Percentiles rank a stretch among this genome's conserved stretches.
Conservation (phyloP, 2,797 vertebrate species). For the Sebastes hubbsi region DNA sequence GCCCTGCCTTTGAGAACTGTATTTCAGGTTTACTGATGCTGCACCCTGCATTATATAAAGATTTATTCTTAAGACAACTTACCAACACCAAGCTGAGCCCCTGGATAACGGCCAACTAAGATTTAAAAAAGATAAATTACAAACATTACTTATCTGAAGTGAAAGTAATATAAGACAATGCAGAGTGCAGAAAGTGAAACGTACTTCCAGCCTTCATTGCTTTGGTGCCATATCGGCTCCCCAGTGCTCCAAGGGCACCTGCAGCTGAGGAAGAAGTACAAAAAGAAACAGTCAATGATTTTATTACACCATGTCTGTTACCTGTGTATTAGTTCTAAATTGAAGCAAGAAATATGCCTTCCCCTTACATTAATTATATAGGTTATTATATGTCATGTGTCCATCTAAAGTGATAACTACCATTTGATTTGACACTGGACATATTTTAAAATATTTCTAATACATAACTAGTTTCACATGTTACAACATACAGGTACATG, state of each 20-base stretch:
- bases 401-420: not conserved
- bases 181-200: not conserved
- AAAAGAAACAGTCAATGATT: not conserved
- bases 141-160: not conserved
- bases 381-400: not conserved
- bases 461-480: not conserved
- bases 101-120: constrained; percentile 73
- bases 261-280: constrained; percentile 13
- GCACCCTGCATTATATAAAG: not conserved
- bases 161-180: not conserved
- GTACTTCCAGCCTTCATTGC: constrained; percentile 74
- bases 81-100: constrained; percentile 68
- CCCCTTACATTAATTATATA: not conserved
- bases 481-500: not conserved
- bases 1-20: not conserved
- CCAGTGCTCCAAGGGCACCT: constrained; percentile 67
- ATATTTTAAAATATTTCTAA: not conserved
- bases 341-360: not conserved
- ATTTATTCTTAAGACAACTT: constrained; percentile 13
- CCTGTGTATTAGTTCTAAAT: not conserved
- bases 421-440: not conserved
- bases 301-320: not conserved
- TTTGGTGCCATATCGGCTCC: constrained; percentile 67
- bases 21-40: not conserved
- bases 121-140: not conserved